A percentile compares a stretch with the other conserved stretches of the same genome.
Conservation (phyloP, 2,888 invertebrate genomes). For the Panopea generosa region DNA sequence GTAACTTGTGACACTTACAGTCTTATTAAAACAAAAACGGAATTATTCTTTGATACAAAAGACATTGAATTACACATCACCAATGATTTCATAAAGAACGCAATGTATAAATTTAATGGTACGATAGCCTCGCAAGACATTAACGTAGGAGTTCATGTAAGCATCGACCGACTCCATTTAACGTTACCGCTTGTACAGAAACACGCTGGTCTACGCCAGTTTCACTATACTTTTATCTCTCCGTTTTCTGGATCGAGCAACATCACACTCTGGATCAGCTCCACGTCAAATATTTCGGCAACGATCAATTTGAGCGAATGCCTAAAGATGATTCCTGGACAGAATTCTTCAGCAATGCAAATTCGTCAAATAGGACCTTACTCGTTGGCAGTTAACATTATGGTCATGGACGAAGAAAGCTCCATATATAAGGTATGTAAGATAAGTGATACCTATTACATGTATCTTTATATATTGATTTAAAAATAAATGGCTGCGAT, state of each 20-base stretch:
- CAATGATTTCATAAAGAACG: slow-evolving; percentile 8
- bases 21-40: not conserved
- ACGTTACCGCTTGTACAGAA: slow-evolving; percentile 7
- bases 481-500: too few relatives aligned
- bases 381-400: slow-evolving; percentile 22
- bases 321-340: not conserved
- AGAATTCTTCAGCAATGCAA: slow-evolving; percentile 5
- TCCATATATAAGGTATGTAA: slow-evolving; percentile 27
- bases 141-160: not conserved
- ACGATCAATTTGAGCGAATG: slow-evolving; percentile 8
- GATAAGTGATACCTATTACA: too few relatives aligned
- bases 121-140: not conserved
- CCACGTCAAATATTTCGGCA: slow-evolving; percentile 15
- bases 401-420: slow-evolving; percentile 51
- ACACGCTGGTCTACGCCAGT: slow-evolving; percentile 18
- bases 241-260: not conserved
- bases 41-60: not conserved
- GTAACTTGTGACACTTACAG: slow-evolving; percentile 6
- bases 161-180: slow-evolving; percentile 3
- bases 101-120: slow-evolving; percentile 18
- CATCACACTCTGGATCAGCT: slow-evolving; percentile 15
- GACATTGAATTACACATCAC: not conserved
- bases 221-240: slow-evolving; percentile 23
- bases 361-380: slow-evolving; percentile 43
- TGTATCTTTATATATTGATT: too few relatives aligned